Base-by-base conservation (phyloP, 2,113 vertebrate species). In the Panthera uncia region DNA sequence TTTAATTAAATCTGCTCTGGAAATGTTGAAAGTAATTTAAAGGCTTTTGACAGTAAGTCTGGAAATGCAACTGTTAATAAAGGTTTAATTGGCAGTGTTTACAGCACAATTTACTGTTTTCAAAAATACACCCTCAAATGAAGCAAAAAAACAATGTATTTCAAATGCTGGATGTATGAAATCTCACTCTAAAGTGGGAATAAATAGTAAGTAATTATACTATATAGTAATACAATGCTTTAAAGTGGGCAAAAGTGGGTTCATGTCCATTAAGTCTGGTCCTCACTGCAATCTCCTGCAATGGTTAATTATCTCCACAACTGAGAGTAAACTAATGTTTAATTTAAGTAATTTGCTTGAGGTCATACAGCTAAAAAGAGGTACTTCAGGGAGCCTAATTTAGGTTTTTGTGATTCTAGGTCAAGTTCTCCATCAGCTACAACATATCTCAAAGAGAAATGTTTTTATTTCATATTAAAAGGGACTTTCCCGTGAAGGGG, bases 11-110 rank as follows among this genome's bases (percentile, higher is more conserved):
- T 80, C 25, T 74, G 7, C 21, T 92, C 36, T 71, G 4, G 27
- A 57, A 93, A 92, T 71, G 4, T 41, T 88, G 18, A 92, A 96
- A 92, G 63, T 48, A 94, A 83, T 36, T 63, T 87, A 86, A 96
- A 73, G n/a, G 4, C 11, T 96, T 89, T 90, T 76, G 27, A 85
- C 91, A 89, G 36, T 82, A 68, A 31, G 23, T 48, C 21, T 74
- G 29, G 50, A 95, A 76, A 84, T 80, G 12, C 10, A 91, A 4
- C 12, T 76, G 13, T 71, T 91, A 74, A 81, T 61, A 23, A 31
- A 84, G 71, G 11, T 79, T 88, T 88, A 94, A 88, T 27, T 48
- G n/a, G 2, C 7, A 66, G 33, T 36, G 0, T 65, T 76, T 76
- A 8, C 1, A 80, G 14, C 4, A 93, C 27, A 7, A 69, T 86